phyloP scores from a whole-genome alignment of 2,888 invertebrate species.

The Callinectes sapidus region DNA sequence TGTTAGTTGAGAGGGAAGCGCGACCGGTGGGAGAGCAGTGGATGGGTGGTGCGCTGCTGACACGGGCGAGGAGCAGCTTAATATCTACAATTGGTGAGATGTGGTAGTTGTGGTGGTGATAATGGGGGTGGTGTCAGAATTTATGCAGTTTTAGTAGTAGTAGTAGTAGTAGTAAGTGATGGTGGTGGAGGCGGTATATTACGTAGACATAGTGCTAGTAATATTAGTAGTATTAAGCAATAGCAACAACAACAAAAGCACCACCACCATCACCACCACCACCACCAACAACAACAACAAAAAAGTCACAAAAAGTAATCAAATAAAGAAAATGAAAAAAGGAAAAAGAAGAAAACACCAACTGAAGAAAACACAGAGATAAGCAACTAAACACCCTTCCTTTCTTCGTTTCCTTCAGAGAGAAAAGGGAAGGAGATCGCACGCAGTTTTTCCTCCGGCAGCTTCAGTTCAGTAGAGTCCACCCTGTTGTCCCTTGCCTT shows the following conservation, averaged over 20 bases:
- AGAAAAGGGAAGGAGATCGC: background rate
- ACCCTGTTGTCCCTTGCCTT: conserved; percentile 62
- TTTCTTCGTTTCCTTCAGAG: background rate
- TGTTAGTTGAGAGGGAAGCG: background rate
- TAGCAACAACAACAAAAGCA: background rate
- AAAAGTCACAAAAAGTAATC: background rate
- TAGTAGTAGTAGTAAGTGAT: conserved; percentile 29
- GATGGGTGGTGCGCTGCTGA: background rate
- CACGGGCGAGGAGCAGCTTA: background rate
- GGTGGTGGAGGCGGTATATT: background rate
- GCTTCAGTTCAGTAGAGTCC: conserved; percentile 50
- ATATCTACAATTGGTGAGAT: background rate
- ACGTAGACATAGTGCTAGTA: background rate
- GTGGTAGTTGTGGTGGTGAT: background rate
- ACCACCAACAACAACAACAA: background rate
- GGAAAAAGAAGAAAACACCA: too few species aligned
- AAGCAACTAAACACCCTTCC: background rate
- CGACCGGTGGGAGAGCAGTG: background rate
- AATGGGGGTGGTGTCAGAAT: background rate
- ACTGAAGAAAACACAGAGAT: too few species aligned
- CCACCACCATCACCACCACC: too few species aligned
- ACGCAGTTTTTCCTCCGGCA: conserved; percentile 26
- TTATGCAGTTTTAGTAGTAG: background rate
- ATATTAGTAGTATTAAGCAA: background rate
- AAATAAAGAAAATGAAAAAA: too few species aligned